A percentile compares a stretch with the other conserved stretches of the same genome.
Evolutionary conservation across 2,888 invertebrate species (phyloP).

Genomic region (Hyles lineata): DNA sequence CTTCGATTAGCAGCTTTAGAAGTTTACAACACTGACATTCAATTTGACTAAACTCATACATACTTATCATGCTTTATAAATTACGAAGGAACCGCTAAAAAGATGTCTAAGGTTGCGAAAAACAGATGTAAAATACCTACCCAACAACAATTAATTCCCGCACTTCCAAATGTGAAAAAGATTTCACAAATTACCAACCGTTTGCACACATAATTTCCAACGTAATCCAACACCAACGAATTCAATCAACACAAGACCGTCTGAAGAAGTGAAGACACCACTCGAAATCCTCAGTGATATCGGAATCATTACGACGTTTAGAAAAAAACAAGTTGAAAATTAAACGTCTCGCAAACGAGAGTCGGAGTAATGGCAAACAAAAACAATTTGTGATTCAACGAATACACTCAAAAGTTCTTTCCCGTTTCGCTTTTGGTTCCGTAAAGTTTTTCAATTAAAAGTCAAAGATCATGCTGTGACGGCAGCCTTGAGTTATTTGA

Average conservation of each 20-base stretch:
- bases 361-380: constrained; percentile 57
- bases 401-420: constrained; percentile 59
- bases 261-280: constrained; percentile 3
- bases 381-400: constrained; percentile 67
- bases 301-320: constrained; percentile 32
- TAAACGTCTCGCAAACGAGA: constrained; percentile 51
- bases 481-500: constrained; percentile 22
- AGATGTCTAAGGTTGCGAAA: neutral
- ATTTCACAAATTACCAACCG: neutral
- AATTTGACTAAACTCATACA: no score
- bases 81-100: neutral
- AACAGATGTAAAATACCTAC: neutral
- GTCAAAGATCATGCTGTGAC: constrained; percentile 47
- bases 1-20: no score
- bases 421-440: constrained; percentile 50
- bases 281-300: constrained; percentile 23
- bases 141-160: neutral
- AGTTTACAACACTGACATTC: no score
- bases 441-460: constrained; percentile 76
- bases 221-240: constrained; percentile 40
- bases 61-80: no score
- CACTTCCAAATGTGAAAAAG: neutral
- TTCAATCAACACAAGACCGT: constrained; percentile 48
- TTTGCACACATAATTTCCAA: neutral
- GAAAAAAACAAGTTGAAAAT: constrained; percentile 44